Evolutionary conservation across 2,113 vertebrate genomes (phyloP), one percentile per base, ranked within the genome.

Genomic region (Myiopsitta monachus): DNA sequence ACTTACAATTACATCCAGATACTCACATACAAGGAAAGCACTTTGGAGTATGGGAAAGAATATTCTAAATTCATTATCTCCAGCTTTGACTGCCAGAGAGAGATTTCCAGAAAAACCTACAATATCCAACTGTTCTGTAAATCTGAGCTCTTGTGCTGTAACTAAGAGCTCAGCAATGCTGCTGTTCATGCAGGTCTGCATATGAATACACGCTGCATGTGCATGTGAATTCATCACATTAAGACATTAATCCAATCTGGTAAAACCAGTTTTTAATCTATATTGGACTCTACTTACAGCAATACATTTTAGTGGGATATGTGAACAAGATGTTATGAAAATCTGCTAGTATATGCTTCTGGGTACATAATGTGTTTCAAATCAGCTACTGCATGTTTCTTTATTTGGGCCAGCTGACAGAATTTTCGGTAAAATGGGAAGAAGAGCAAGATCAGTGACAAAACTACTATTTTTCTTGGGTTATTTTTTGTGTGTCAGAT

Each of bases 361-460:
- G 44, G 43, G 22, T 54, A 61, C 18, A 55, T 88, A 87, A 59
- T 30, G 18, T n/a, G 4, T 67, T 80, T 95, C 52, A 47, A 43
- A 39, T 76, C 33, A 95, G 67, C 24, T 82, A 61, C 26, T 83
- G n/a, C 16, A 26, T 38, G 17, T 83, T 92, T 88, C 41, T 66
- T n/a, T 43, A 31, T 38, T 69, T 16, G 51, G 51, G 83, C n/a
- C 52, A 75, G 72, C 77, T 88, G 87, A 87, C 8, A 28, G 72
- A 66, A 87, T 92, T 79, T 91, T 94, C 75, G 77, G 69, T 78
- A 86, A 90, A 96, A 96, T 63, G 31, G 70, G 91, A 94, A 94
- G 76, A 90, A 87, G 52, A 93, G 23, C 47, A 85, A 93, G 77
- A 92, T 94, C 83, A 96, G 83, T 69, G 81, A 94, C 24, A 28